A percentile compares a stretch with the other conserved stretches of the same genome.
Conservation (phyloP, 2,888 invertebrate species). For the Aphelenchoides bicaudatus region DNA sequence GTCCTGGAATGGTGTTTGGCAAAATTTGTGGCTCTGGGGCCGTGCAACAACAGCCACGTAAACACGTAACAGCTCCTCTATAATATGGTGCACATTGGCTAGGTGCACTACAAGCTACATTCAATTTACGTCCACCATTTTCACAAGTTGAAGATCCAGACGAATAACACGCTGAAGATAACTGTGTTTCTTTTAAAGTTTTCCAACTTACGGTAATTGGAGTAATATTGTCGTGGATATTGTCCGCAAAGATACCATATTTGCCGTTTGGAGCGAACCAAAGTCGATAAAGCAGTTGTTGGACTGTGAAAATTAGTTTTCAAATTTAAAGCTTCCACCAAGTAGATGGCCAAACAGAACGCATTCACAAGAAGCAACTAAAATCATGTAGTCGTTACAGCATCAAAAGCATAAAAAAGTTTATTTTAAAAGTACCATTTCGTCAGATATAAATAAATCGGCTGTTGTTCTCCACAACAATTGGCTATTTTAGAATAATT, state of each 20-base stretch:
- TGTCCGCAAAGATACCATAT: conserved; percentile 45
- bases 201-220: conserved; percentile 39
- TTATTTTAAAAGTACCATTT: too few species aligned
- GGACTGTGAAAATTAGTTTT: too few species aligned
- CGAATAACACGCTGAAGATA: conserved; percentile 22
- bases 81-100: conserved; percentile 50
- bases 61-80: conserved; percentile 42
- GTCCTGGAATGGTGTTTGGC: background rate
- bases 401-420: too few species aligned
- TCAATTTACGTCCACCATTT: conserved; percentile 46
- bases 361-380: too few species aligned
- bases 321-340: too few species aligned
- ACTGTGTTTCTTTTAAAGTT: conserved; percentile 12
- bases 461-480: too few species aligned
- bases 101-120: conserved; percentile 42
- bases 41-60: conserved; percentile 50
- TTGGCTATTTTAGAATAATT: too few species aligned
- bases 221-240: conserved; percentile 49
- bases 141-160: conserved; percentile 29
- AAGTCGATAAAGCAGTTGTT: conserved; percentile 3
- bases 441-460: too few species aligned
- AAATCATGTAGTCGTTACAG: too few species aligned
- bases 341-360: too few species aligned
- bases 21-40: conserved; percentile 25
- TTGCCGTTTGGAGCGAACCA: conserved; percentile 24